These are phyloP conservation scores for Phrynocephalus forsythii DNA, from an alignment of 2,797 vertebrate genomes.

Conservation along the genomic window DNA sequence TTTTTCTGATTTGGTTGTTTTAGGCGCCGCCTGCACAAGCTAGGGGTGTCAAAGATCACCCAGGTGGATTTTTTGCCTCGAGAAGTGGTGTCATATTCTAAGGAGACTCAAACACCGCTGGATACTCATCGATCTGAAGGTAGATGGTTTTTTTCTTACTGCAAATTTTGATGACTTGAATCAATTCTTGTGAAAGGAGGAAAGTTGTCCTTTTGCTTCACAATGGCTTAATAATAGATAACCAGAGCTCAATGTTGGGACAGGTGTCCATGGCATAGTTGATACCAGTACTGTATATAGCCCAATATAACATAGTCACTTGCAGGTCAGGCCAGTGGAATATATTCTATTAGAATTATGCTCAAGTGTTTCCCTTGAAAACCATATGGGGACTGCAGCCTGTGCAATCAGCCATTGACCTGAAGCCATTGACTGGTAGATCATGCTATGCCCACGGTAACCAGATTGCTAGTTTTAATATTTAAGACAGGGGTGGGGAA, in stretches of 20 bases:
- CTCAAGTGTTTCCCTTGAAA: too few species aligned
- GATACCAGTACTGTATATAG: too few species aligned
- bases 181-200: not conserved
- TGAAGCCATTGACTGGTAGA: too few species aligned
- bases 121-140: constrained; percentile 92
- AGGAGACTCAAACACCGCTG: constrained; percentile 95
- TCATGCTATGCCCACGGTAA: too few species aligned
- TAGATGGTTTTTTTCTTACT: constrained; percentile 61
- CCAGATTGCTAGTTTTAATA: too few species aligned
- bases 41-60: constrained; percentile 94
- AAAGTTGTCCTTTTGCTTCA: not conserved
- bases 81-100: constrained; percentile 93
- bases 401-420: too few species aligned
- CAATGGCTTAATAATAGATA: not conserved
- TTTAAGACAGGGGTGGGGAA: too few species aligned
- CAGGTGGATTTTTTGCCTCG: constrained; percentile 96
- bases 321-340: too few species aligned
- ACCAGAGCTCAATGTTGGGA: not conserved
- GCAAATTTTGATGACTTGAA: not conserved
- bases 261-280: not conserved
- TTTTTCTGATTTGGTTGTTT: constrained; percentile 18
- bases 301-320: too few species aligned
- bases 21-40: constrained; percentile 89
- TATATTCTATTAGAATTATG: too few species aligned
- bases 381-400: too few species aligned